Percentiles rank a stretch among this genome's conserved stretches.
Evolutionary conservation across 2,113 vertebrate genomes (phyloP).

Genomic region (Bambusicola thoracicus): DNA sequence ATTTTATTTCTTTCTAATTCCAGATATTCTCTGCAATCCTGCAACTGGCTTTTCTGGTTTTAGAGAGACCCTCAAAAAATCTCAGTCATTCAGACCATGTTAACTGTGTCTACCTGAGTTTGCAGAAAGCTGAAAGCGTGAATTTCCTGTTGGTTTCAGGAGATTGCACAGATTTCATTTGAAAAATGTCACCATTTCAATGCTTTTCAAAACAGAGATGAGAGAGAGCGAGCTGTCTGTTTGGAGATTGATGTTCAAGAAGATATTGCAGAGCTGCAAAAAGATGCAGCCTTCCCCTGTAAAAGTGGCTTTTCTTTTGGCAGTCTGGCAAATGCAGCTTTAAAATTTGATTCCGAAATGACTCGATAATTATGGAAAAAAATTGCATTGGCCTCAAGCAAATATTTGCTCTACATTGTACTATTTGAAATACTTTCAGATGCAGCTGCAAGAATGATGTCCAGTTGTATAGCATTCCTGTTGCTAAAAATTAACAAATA

Average conservation of each 20-base stretch:
- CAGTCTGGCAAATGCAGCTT: not conserved
- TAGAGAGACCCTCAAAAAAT: not conserved
- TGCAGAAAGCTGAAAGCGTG: not conserved
- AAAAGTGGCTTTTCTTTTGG: not conserved
- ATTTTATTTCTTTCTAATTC: not conserved
- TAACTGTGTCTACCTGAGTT: not conserved
- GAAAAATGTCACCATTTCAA: not conserved
- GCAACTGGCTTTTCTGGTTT: not conserved
- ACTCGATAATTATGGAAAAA: constrained; percentile 9
- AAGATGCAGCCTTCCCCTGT: not conserved
- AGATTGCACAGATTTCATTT: not conserved
- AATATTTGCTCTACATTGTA: constrained; percentile 43
- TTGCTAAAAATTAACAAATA: constrained; percentile 56
- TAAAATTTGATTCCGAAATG: constrained; percentile 3
- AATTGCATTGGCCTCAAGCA: constrained; percentile 53
- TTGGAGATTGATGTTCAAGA: not conserved
- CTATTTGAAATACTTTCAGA: constrained; percentile 18
- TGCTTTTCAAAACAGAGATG: not conserved
- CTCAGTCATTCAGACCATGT: not conserved
- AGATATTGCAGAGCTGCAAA: not conserved
- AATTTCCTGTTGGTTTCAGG: not conserved
- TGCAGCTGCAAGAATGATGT: constrained; percentile 56
- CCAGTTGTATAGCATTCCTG: constrained; percentile 34
- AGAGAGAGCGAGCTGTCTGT: not conserved
- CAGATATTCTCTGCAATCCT: not conserved